Base-by-base conservation (phyloP, 2,888 invertebrate genomes). In the Marasmarcha lunaedactyla region DNA sequence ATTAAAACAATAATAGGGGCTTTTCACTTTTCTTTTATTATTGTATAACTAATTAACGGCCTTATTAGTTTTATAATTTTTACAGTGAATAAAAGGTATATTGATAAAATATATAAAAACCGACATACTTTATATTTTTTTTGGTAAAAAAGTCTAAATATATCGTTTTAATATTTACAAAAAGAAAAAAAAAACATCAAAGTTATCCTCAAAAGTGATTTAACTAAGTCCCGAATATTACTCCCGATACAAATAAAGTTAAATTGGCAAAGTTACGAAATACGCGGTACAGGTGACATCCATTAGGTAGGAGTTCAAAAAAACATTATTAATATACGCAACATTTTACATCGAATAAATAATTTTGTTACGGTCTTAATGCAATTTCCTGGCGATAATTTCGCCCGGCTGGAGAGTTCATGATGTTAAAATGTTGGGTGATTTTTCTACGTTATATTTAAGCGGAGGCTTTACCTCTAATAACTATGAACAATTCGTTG, bases 191-290 rank as follows among this genome's bases (percentile, higher is more conserved):
- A 59, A 52, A 50, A 52, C 57, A 58, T 56, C 58, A 63, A 66
- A 63, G 63, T 58, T 60, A 57, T 42, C 49, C 50, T 55, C n/a
- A 62, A 67, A 77, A 78, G 65, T 77, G 72, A 59, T 69, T 60
- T 63, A 65, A 68, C 20, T 20, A 20, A 20, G 64, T 70, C 55
- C 45, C 59, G 57, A 73, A 71, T 77, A 76, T 74, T 63, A 59
- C 54, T 30, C 48, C 47, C 60, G 70, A 71, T 69, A 74, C 66
- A 76, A 74, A 74, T 77, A 77, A 81, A 81, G 79, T 81, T 81
- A 81, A 81, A 81, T 81, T 81, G 77, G 71, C 60, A 79, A 81
- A 81, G 81, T 81, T 81, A 44, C 44, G 49, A 52, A 59, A 58
- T 53, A 58, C 55, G 55, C 55, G 53, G 54, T 59, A 67, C 71